Evolutionary conservation across 2,797 vertebrate species (phyloP).

Genomic region (Dipus sagitta): DNA sequence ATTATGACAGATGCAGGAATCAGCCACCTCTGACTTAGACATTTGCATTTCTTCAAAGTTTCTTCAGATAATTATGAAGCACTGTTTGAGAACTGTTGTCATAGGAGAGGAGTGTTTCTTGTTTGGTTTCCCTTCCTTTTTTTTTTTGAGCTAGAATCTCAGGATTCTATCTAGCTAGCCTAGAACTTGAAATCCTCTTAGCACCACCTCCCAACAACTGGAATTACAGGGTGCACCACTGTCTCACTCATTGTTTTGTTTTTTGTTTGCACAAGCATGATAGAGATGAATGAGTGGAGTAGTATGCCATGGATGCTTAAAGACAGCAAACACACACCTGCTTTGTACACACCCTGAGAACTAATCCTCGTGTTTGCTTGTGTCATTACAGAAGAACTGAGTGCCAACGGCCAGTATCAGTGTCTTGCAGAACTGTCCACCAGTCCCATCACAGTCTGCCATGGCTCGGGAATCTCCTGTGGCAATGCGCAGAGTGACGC

Average conservation of each 20-base stretch:
- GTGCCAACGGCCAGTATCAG: constrained; percentile 92
- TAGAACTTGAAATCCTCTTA: not conserved
- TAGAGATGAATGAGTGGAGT: not conserved
- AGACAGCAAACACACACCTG: not conserved
- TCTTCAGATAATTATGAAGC: not conserved
- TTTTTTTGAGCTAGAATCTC: not conserved
- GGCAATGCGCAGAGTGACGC: constrained; percentile 91
- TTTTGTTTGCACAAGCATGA: not conserved
- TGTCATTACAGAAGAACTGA: constrained; percentile 90
- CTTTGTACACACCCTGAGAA: not conserved
- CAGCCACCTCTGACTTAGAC: not conserved
- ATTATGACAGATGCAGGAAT: not conserved
- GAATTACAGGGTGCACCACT: not conserved
- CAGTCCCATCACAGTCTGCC: constrained; percentile 91
- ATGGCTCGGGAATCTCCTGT: constrained; percentile 91
- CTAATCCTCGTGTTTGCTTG: constrained; percentile 10
- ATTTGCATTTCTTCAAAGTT: not conserved
- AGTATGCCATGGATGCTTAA: not conserved
- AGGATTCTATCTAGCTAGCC: not conserved
- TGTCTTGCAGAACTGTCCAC: constrained; percentile 93
- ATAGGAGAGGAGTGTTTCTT: not conserved
- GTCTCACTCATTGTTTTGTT: not conserved
- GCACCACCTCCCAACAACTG: not conserved
- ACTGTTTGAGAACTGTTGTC: not conserved
- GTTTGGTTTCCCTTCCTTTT: not conserved